A percentile compares a stretch with the other conserved stretches of the same genome.
phyloP scores from a whole-genome alignment of 1,140 invertebrate species.

The Galendromus occidentalis region DNA sequence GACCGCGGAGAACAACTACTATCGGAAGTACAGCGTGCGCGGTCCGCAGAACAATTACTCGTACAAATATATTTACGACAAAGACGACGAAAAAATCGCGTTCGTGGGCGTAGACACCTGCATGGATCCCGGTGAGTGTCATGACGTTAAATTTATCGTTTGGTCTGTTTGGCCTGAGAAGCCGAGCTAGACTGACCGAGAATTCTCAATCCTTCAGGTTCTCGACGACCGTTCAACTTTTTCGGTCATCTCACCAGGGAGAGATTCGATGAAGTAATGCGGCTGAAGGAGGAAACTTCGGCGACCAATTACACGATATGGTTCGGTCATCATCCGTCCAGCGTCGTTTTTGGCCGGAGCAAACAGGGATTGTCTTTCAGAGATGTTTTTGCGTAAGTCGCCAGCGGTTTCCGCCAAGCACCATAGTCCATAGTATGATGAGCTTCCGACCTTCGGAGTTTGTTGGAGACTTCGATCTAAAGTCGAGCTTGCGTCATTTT shows the following conservation, averaged over 20 bases:
- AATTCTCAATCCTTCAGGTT: conserved; percentile 26
- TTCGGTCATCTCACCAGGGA: conserved; percentile 47
- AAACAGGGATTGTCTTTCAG: conserved; percentile 34
- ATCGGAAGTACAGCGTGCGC: conserved; percentile 54
- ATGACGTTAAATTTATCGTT: not conserved
- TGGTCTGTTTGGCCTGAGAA: too few relatives aligned
- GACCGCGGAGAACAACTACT: conserved; percentile 26
- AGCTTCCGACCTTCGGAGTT: not conserved
- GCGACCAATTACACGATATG: conserved; percentile 45
- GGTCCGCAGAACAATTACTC: conserved; percentile 46
- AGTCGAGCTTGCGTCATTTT: conserved; percentile 11
- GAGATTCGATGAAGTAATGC: conserved; percentile 14
- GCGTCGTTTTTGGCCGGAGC: conserved; percentile 48
- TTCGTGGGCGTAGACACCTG: conserved; percentile 78
- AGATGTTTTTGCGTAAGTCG: conserved; percentile 22
- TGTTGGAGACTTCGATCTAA: not conserved
- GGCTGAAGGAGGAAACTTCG: conserved; percentile 18
- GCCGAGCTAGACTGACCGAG: too few relatives aligned
- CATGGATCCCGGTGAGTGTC: conserved; percentile 40
- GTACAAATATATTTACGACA: conserved; percentile 44
- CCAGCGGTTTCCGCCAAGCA: not conserved
- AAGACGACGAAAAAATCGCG: conserved; percentile 38
- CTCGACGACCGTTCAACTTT: conserved; percentile 74
- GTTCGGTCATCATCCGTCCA: conserved; percentile 87
- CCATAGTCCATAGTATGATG: too few relatives aligned